Evolutionary conservation across 2,888 invertebrate species (phyloP), one percentile per base, ranked within the genome.

Genomic region (Stenotaenia linearis): DNA sequence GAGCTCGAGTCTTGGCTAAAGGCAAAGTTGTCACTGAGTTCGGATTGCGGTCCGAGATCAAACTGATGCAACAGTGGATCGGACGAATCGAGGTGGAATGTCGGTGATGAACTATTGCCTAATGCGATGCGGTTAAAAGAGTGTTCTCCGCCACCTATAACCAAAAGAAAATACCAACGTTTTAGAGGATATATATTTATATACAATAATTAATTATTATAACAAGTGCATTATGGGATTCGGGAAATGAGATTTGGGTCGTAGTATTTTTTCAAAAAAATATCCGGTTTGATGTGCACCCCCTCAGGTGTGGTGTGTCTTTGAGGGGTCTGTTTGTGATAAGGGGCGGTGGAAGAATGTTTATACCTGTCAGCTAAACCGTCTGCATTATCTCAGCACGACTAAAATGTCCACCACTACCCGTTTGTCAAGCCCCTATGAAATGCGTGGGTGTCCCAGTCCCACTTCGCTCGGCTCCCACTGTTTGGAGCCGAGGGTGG

Each of bases 1-100:
- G 77, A 77, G 12, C 77, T 77, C 45, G 77, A 77, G 40, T 77
- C 77, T 25, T 77, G 77, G 77, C 77, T 77, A 7, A 77, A 45
- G 25, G 37, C 77, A 35, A 77, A 45, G 45, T 77, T 35, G 45
- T 77, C 77, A 7, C 37, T 37, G 10, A 77, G 28, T 45, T 77
- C 77, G 12, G 77, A 77, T n/a, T 77, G 77, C 1, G n/a, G 77
- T 3, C 77, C 40, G 77, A 77, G 28, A 40, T 77, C 77, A 12
- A 77, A 75, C 21, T 75, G 35, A 75, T 35, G 37, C 37, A 75
- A 37, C 75, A 32, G 12, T 75, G 35, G 35, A 10, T 75, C 75
- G 37, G 75, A 75, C 32, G 75, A 75, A 28, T 69, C 69, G 10
- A 69, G 28, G 10, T 69, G 69, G 28, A 28, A 69, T 4, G 28